phyloP scores from a whole-genome alignment of 1,140 invertebrate species.

The Saccostrea echinata region DNA sequence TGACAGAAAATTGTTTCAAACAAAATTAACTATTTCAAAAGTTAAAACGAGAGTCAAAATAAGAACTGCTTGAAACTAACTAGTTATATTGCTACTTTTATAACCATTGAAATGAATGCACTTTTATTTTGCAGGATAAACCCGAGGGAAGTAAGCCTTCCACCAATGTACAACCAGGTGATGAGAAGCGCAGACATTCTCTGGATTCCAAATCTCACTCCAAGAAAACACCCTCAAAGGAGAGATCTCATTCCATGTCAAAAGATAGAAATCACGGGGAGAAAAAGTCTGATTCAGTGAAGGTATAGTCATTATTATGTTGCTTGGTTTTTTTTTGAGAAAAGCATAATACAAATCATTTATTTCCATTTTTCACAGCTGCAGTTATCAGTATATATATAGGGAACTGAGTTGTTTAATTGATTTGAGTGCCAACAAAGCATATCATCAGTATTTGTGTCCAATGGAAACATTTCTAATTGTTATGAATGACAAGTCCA shows the following conservation, averaged over 20 bases:
- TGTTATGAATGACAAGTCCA: too few species aligned
- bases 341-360: too few species aligned
- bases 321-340: too few species aligned
- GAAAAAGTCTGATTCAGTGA: background rate
- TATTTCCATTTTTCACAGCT: too few species aligned
- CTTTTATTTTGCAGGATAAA: background rate
- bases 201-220: slow-evolving; percentile 2
- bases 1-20: too few species aligned
- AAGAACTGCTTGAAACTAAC: too few species aligned
- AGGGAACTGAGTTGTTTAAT: too few species aligned
- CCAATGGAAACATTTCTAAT: too few species aligned
- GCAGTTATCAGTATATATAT: too few species aligned
- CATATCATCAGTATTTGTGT: too few species aligned
- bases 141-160: background rate
- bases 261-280: background rate
- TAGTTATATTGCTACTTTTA: background rate
- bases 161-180: background rate
- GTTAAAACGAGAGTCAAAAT: too few species aligned
- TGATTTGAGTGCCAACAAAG: too few species aligned
- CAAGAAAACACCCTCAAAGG: background rate
- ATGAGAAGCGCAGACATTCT: background rate
- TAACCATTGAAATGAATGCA: background rate
- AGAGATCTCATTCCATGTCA: background rate
- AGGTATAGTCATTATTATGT: background rate
- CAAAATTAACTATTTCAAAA: background rate